Conservation (phyloP, 1,140 invertebrate species). For the Megalonaias nervosa region DNA sequence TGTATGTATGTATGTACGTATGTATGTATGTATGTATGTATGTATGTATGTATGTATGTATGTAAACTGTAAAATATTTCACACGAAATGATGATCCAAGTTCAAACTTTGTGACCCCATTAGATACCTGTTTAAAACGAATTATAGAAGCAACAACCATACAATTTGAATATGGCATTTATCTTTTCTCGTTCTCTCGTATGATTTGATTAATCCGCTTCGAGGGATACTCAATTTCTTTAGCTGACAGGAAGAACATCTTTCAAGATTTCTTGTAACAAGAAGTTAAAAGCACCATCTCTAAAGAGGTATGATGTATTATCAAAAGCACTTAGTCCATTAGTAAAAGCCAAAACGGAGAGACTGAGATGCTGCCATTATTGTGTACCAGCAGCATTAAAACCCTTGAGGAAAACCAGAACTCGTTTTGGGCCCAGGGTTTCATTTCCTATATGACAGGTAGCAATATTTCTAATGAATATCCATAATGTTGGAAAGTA, state of each 20-base stretch:
- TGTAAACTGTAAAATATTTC: not conserved
- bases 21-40: not conserved
- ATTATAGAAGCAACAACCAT: not conserved
- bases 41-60: not conserved
- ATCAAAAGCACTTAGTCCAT: too few relatives aligned
- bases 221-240: not conserved
- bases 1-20: too few relatives aligned
- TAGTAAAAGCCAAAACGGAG: not conserved
- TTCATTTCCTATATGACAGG: conserved; percentile 4
- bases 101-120: not conserved
- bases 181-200: not conserved
- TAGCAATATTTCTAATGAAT: conserved; percentile 34
- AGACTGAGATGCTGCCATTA: not conserved
- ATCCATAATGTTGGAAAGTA: conserved; percentile 6
- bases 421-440: conserved; percentile 11
- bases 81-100: not conserved
- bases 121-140: not conserved
- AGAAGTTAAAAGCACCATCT: too few relatives aligned
- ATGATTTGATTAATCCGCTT: not conserved
- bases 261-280: too few relatives aligned
- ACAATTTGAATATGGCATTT: not conserved
- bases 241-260: too few relatives aligned
- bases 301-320: too few relatives aligned
- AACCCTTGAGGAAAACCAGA: conserved; percentile 10
- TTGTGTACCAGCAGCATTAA: conserved; percentile 5